Evolutionary conservation across 2,113 vertebrate species (phyloP).

Genomic region (Vidua chalybeata): DNA sequence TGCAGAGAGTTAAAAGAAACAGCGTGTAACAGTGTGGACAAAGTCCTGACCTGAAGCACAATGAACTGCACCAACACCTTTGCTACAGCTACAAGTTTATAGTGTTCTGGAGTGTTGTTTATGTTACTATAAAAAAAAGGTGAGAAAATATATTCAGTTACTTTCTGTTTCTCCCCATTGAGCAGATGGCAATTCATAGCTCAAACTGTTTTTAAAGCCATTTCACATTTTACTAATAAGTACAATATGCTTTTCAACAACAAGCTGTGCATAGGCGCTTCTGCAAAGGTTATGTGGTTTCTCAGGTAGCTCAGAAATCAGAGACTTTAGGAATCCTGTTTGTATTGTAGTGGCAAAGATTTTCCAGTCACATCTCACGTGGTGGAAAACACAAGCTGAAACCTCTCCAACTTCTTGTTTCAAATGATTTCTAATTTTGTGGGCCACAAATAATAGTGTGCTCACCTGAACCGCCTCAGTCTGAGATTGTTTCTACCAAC

Average conservation of each 20-base stretch:
- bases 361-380: conserved; percentile 14
- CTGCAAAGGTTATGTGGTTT: conserved; percentile 43
- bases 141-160: conserved; percentile 79
- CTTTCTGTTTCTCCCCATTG: conserved; percentile 72
- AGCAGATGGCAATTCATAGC: conserved; percentile 78
- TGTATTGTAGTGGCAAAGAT: conserved; percentile 1
- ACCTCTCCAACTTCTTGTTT: conserved; percentile 37
- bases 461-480: neutral
- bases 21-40: conserved; percentile 31
- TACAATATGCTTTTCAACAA: conserved; percentile 78
- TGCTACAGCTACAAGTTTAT: conserved; percentile 62
- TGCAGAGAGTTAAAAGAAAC: conserved; percentile 60
- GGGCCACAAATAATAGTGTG: neutral
- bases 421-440: conserved; percentile 38
- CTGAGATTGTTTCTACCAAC: conserved; percentile 46
- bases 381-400: conserved; percentile 38
- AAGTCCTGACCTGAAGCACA: conserved; percentile 58
- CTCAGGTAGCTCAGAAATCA: conserved; percentile 61
- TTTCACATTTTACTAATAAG: conserved; percentile 81
- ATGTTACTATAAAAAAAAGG: conserved; percentile 78
- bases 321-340: conserved; percentile 47
- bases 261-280: conserved; percentile 55
- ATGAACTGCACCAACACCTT: conserved; percentile 60
- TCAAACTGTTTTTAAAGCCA: conserved; percentile 77
- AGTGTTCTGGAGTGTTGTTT: conserved; percentile 74